A percentile compares a stretch with the other conserved stretches of the same genome.
phyloP scores from a whole-genome alignment of 2,113 vertebrate genomes.

The Phalacrocorax carbo region DNA sequence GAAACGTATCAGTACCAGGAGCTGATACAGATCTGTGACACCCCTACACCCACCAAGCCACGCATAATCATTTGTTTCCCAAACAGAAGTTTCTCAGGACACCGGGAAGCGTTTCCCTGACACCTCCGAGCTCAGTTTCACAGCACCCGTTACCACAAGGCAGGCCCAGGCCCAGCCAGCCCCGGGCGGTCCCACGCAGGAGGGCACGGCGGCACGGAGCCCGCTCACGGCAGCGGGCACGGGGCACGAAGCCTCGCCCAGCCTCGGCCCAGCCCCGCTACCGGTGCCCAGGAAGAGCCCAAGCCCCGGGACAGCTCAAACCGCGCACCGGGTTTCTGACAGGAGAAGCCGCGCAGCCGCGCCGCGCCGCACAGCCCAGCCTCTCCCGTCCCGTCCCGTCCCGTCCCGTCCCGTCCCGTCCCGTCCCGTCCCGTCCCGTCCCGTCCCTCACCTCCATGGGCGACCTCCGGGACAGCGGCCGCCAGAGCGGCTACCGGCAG shows the following conservation, averaged over 20 bases:
- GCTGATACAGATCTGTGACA: no score
- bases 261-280: not conserved
- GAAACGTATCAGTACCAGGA: rapidly evolving
- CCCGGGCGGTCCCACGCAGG: not conserved
- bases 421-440: not conserved
- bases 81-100: rapidly evolving
- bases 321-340: rapidly evolving
- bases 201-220: rapidly evolving
- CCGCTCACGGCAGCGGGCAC: rapidly evolving
- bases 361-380: no score
- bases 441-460: constrained; percentile 28
- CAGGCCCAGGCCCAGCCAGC: rapidly evolving
- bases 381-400: not conserved
- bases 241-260: not conserved
- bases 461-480: not conserved
- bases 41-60: no score
- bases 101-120: rapidly evolving
- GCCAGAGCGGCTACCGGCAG: not conserved
- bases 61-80: rapidly evolving
- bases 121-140: rapidly evolving
- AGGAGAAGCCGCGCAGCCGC: no score
- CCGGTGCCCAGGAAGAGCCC: not conserved
- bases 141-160: rapidly evolving
- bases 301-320: no score
- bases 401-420: not conserved